Base-by-base conservation (phyloP, 2,888 invertebrate genomes). In the Dicranocentrus wangi region DNA sequence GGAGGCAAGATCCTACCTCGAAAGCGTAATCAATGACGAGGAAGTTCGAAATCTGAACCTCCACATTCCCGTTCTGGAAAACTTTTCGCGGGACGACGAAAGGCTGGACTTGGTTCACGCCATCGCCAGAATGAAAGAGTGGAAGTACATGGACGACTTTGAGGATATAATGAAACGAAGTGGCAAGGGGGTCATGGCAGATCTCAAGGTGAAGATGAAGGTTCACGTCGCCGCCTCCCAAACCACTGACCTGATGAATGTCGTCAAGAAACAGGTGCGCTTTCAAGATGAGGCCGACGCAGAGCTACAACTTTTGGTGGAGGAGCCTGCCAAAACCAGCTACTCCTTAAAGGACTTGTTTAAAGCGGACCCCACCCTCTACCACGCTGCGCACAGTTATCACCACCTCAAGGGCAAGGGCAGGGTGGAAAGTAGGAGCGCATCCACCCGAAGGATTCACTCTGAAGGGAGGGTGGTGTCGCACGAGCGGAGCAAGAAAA, bases 61-160 rank as follows among this genome's bases (percentile, higher is more conserved):
- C 60, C 39, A 80, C 27, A 58, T 80, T n/a, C 72, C 79, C 15
- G 72, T 80, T 1, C 53, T 80, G 3, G 79, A 80, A 23, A 80
- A 80, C 47, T 80, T 80, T 58, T 80, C 53, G 8, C 39, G 79
- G 7, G 79, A 73, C n/a, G 79, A 80, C 17, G 79, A 80, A 17
- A 58, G 47, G 42, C 15, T 80, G 17, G 79, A 80, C 51, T 51
- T 80, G 23, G 60, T 72, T 0, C 68, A 80, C 43, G 72, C 79
- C 0, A 58, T 80, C 8, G 79, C 66, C 3, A 43, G 47, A 25
- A 73, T 72, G 68, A 72, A 61, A 25, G 79, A 72, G 8, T 68
- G 23, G 39, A 68, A 15, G 2, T 80, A 80, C 19, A 80, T 80
- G 79, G 79, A 80, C 8, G 79, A 80, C 8, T 80, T 80, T 51